Conservation (phyloP, 2,113 vertebrate genomes). For the Caranx ignobilis region DNA sequence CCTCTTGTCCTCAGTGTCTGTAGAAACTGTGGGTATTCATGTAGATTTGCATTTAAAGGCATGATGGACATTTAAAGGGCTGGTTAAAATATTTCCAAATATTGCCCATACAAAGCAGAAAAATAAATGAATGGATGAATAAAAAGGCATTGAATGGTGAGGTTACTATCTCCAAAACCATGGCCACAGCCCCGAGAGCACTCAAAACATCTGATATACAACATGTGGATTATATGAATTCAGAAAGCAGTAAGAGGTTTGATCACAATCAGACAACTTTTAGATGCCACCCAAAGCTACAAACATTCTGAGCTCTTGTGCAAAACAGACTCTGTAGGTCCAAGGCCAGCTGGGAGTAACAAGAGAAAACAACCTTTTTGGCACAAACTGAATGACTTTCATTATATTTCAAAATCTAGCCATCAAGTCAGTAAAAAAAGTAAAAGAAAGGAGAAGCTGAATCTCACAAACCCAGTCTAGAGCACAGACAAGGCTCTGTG, state of each 20-base stretch:
- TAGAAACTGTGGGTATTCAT: not conserved
- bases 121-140: not conserved
- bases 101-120: not conserved
- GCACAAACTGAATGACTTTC: slow-evolving; percentile 25
- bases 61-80: not conserved
- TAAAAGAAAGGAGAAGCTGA: slow-evolving; percentile 18
- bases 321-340: not conserved
- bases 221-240: not conserved
- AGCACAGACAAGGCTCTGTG: slow-evolving; percentile 37
- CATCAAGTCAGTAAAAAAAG: slow-evolving; percentile 21
- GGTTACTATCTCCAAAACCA: slow-evolving; percentile 7
- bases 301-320: not conserved
- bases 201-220: not conserved
- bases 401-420: slow-evolving; percentile 26
- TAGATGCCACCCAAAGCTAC: not conserved
- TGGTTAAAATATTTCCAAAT: not conserved
- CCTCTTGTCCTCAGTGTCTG: slow-evolving; percentile 23
- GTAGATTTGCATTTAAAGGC: not conserved
- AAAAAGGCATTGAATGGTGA: not conserved
- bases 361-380: not conserved
- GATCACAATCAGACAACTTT: not conserved
- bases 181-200: not conserved
- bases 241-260: slow-evolving; percentile 18
- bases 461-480: slow-evolving; percentile 26
- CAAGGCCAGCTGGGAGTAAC: not conserved